Evolutionary conservation across 92 coral and sea anemone genomes (phyloP).

Genomic region (Parazoanthus darwini): DNA sequence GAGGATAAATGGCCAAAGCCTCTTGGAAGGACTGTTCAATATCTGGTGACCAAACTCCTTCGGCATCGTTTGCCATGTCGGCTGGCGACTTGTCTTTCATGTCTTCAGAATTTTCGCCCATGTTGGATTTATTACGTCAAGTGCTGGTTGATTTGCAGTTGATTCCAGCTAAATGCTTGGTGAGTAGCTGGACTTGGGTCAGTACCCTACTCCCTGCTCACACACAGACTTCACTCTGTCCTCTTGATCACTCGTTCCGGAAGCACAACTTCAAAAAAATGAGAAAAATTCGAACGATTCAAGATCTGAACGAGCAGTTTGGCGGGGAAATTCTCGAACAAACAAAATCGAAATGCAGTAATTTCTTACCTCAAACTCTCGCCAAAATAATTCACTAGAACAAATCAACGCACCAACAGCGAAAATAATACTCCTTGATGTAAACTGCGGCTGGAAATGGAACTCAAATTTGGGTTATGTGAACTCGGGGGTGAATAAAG

Average conservation of each 20-base stretch:
- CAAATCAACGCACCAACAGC: constrained; percentile 34
- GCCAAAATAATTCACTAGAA: constrained; percentile 25
- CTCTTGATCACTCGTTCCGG: constrained; percentile 90
- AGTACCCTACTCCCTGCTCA: constrained; percentile 44
- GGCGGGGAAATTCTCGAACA: constrained; percentile 77
- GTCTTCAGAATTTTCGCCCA: constrained; percentile 93
- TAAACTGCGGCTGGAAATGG: constrained; percentile 54
- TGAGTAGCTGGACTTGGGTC: constrained; percentile 29
- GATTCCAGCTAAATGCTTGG: constrained; percentile 41
- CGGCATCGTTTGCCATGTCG: constrained; percentile 99
- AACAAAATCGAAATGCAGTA: constrained; percentile 29
- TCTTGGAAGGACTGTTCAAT: constrained; percentile 99
- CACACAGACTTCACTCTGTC: constrained; percentile 67
- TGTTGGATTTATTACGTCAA: constrained; percentile 82
- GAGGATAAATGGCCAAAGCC: constrained; percentile 97
- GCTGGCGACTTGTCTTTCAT: constrained; percentile 96
- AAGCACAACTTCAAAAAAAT: constrained; percentile 94
- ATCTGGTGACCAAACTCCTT: constrained; percentile 99
- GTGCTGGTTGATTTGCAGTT: constrained; percentile 68
- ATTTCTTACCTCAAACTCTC: constrained; percentile 29
- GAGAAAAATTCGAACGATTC: constrained; percentile 99
- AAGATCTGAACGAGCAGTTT: constrained; percentile 66
- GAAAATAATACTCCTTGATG: constrained; percentile 39
- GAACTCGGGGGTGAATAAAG: constrained; percentile 89
- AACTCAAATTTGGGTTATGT: constrained; percentile 55